phyloP scores from a whole-genome alignment of 1,140 invertebrate species.

The Leptinotarsa undecemlineata region DNA sequence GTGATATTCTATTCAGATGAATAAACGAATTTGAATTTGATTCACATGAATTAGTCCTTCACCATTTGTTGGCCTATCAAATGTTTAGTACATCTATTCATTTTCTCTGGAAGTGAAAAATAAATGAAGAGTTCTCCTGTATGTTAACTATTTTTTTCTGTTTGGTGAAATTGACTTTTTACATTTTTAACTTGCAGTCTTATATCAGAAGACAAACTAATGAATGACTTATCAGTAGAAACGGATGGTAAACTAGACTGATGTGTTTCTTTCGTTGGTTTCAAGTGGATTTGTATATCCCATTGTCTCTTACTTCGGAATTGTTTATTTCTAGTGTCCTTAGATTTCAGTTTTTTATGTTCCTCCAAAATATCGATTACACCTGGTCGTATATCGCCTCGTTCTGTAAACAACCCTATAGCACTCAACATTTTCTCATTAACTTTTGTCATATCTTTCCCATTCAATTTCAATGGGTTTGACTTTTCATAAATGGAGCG shows the following conservation, averaged over 20 bases:
- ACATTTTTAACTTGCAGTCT: constrained; percentile 8
- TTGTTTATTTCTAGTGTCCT: constrained; percentile 29
- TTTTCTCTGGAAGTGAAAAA: neutral
- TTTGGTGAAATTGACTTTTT: neutral
- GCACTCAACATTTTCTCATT: constrained; percentile 27
- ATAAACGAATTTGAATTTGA: too few species aligned
- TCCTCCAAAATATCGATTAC: constrained; percentile 35
- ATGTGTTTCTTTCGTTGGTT: constrained; percentile 1
- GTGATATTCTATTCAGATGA: too few species aligned
- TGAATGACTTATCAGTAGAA: constrained; percentile 25
- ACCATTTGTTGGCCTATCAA: neutral
- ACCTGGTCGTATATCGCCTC: constrained; percentile 32
- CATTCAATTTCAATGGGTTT: constrained; percentile 33
- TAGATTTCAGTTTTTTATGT: constrained; percentile 22
- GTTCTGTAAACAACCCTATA: constrained; percentile 37
- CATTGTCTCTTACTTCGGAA: constrained; percentile 28
- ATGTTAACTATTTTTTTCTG: too few species aligned
- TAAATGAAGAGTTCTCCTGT: neutral
- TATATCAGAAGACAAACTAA: constrained; percentile 16
- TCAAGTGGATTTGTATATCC: constrained; percentile 28
- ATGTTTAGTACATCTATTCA: neutral
- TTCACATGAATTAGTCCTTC: too few species aligned
- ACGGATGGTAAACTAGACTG: constrained; percentile 8
- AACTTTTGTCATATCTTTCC: constrained; percentile 25
- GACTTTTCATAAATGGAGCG: constrained; percentile 4